Evolutionary conservation across 2,888 invertebrate genomes (phyloP).

Genomic region (Chesias legatella): DNA sequence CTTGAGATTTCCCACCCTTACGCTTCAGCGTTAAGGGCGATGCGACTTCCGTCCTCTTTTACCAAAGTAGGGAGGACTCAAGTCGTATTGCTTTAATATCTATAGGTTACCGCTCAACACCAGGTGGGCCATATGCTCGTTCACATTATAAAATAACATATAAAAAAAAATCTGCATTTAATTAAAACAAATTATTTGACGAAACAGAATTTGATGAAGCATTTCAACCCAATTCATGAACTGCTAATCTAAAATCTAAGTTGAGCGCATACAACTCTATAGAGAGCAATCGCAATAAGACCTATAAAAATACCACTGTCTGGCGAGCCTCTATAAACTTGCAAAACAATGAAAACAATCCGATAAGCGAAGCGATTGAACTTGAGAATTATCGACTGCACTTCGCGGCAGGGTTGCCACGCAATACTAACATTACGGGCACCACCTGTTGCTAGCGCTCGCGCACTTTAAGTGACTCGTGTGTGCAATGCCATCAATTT

Average conservation of each 20-base stretch:
- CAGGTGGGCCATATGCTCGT: no score
- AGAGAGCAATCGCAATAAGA: conserved; percentile 14
- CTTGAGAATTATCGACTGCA: conserved; percentile 39
- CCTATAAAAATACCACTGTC: conserved; percentile 27
- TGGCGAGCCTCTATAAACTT: conserved; percentile 28
- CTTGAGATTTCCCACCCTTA: no score
- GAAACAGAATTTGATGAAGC: no score
- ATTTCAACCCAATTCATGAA: no score
- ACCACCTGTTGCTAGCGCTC: conserved; percentile 14
- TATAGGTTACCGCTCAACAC: no score
- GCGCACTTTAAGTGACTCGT: neutral
- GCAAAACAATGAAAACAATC: conserved; percentile 45
- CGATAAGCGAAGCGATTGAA: conserved; percentile 43
- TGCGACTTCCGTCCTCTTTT: no score
- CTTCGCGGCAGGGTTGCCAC: conserved; percentile 34
- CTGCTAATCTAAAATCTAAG: conserved; percentile 3
- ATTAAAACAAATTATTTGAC: no score
- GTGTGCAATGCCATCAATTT: neutral
- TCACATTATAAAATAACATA: no score
- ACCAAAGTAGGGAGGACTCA: no score
- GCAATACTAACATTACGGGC: neutral
- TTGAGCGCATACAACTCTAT: conserved; percentile 4
- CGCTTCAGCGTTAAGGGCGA: no score
- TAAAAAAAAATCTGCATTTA: no score
- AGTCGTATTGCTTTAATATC: no score